phyloP scores from a whole-genome alignment of 2,113 vertebrate genomes.

The Dicerorhinus sumatrensis region DNA sequence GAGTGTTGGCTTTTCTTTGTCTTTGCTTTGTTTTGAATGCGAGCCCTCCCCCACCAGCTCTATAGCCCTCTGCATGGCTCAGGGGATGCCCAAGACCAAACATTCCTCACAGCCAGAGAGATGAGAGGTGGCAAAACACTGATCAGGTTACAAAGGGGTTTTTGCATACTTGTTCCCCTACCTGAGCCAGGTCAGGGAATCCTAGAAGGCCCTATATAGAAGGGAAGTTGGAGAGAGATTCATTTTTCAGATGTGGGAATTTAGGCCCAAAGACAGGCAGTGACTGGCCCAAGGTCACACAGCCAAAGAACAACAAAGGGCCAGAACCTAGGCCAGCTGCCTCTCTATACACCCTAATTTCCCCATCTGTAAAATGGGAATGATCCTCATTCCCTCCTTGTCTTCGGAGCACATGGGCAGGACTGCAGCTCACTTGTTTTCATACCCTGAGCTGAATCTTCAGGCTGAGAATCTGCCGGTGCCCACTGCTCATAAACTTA shows the following conservation, averaged over 20 bases:
- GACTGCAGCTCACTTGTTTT: not conserved
- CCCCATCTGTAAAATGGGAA: not conserved
- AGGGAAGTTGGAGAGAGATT: not conserved
- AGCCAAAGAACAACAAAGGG: constrained; percentile 1
- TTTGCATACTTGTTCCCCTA: not conserved
- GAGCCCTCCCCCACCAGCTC: constrained; percentile 37
- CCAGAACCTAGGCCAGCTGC: not conserved
- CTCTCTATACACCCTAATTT: not conserved
- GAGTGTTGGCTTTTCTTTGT: constrained; percentile 80
- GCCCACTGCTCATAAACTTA: not conserved
- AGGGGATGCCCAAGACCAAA: constrained; percentile 30
- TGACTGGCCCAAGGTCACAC: constrained; percentile 19
- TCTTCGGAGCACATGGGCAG: not conserved
- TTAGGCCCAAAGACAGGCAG: not conserved
- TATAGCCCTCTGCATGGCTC: not conserved
- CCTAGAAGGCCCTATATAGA: not conserved
- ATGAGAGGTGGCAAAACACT: not conserved
- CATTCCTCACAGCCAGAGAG: not conserved
- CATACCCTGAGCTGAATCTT: not conserved
- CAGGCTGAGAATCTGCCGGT: not conserved
- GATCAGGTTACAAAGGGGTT: not conserved
- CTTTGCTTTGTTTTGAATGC: constrained; percentile 78
- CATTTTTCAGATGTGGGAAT: constrained; percentile 12
- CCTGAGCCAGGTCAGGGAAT: not conserved
- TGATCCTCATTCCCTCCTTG: not conserved